Base-by-base conservation (phyloP, 2,797 vertebrate species). In the Sparus aurata region DNA sequence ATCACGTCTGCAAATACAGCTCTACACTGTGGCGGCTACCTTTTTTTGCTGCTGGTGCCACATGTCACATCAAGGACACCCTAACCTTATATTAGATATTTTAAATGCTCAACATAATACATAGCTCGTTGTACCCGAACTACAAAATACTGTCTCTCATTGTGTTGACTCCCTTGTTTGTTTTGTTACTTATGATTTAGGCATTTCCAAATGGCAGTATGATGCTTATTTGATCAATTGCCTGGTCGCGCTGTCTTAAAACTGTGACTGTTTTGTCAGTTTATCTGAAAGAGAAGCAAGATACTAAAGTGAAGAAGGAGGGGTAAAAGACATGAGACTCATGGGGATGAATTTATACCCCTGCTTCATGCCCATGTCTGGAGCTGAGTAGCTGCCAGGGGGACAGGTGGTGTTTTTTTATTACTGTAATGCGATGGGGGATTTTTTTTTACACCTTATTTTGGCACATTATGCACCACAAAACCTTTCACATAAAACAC, bases 381-480 rank as follows among this genome's bases (percentile, higher is more conserved):
- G 27, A 58, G n/a, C 38, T 69, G 61, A 77, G 64, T n/a, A 17
- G 58, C 63, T 84, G 81, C 83, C 87, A 85, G 67, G 46, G 12
- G 63, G 73, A 86, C 82, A 82, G 79, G 77, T 86, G 80, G 77
- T 79, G 80, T 63, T 82, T 52, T 27, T 38, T 65, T 85, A 45
- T 68, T 77, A 76, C 67, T 62, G 25, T 76, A 70, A 66, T 77
- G 20, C 5, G 1, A 63, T 54, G 27, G 5, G 53, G 16, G 43
- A 64, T 46, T 18, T 60, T 53, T 58, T 66, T 52, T 46, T 23
- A 34, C 60, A 66, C 41, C 22, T 57, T 59, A 8, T 15, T 62
- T 22, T 38, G 58, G 12, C 12, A 23, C 9, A 11, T 43, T 62
- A 6, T 65, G 16, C 57, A 65, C 18, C 17, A 66, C 64, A 69